phyloP scores from a whole-genome alignment of 2,797 vertebrate genomes.

The Hybognathus amarus region DNA sequence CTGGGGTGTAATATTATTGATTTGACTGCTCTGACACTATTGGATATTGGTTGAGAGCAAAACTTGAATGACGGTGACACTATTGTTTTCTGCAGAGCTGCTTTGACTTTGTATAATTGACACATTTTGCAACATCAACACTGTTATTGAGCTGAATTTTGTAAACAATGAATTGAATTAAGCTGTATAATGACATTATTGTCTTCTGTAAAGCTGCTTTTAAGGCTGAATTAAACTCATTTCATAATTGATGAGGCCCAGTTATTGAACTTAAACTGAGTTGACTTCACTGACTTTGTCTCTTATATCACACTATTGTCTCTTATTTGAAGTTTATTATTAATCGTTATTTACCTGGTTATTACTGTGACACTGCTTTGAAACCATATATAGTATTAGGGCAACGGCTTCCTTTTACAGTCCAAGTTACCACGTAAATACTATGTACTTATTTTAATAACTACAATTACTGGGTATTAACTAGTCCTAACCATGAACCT shows the following conservation, averaged over 20 bases:
- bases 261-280: background rate
- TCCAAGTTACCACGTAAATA: too few relatives aligned
- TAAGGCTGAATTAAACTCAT: background rate
- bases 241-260: background rate
- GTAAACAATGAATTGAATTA: background rate
- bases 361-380: background rate
- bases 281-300: background rate
- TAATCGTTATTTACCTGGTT: background rate
- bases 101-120: background rate
- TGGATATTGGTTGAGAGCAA: background rate
- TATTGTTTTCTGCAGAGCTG: background rate
- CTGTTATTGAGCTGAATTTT: background rate
- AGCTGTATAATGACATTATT: background rate
- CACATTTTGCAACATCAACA: background rate
- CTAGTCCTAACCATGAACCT: too few relatives aligned
- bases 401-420: too few relatives aligned
- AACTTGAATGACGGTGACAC: background rate
- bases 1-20: background rate
- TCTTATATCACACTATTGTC: background rate
- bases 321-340: background rate
- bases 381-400: too few relatives aligned
- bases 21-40: background rate
- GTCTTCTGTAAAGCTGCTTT: background rate
- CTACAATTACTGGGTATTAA: too few relatives aligned
- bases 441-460: too few relatives aligned